A percentile compares a stretch with the other conserved stretches of the same genome.
Conservation (phyloP, 1,140 invertebrate genomes). For the Bombus soroeensis region DNA sequence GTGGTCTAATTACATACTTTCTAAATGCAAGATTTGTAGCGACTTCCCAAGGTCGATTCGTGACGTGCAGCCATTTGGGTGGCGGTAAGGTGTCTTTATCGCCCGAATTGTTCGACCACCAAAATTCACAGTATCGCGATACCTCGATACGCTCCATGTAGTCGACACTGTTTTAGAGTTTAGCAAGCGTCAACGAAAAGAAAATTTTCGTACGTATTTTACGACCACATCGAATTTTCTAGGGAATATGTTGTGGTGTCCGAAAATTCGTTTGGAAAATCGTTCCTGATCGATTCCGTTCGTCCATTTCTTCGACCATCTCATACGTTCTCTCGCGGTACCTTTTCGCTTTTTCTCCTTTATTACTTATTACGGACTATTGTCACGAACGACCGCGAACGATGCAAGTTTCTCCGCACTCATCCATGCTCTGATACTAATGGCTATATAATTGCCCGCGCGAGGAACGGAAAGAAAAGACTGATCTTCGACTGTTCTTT, state of each 20-base stretch:
- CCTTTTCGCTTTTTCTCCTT: too few relatives aligned
- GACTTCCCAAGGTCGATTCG: slow-evolving; percentile 52
- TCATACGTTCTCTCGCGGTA: not conserved
- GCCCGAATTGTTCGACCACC: not conserved
- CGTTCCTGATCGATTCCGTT: not conserved
- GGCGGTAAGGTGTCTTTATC: not conserved
- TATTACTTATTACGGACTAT: too few relatives aligned
- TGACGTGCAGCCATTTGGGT: slow-evolving; percentile 41
- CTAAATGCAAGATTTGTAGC: slow-evolving; percentile 40
- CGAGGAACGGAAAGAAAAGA: slow-evolving; percentile 46
- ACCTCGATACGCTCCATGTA: not conserved
- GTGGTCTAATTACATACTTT: slow-evolving; percentile 33
- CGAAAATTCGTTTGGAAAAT: slow-evolving; percentile 13
- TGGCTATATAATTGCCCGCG: not conserved
- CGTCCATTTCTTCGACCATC: not conserved
- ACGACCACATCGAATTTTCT: not conserved
- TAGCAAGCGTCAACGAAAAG: not conserved
- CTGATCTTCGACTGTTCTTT: not conserved
- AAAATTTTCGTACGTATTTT: not conserved
- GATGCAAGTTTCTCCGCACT: not conserved
- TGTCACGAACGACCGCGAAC: not conserved
- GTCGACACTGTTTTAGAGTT: not conserved
- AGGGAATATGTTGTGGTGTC: not conserved
- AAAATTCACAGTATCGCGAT: not conserved
- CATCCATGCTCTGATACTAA: not conserved